Conservation (phyloP, 2,797 vertebrate genomes). For the Xenentodon cancila region DNA sequence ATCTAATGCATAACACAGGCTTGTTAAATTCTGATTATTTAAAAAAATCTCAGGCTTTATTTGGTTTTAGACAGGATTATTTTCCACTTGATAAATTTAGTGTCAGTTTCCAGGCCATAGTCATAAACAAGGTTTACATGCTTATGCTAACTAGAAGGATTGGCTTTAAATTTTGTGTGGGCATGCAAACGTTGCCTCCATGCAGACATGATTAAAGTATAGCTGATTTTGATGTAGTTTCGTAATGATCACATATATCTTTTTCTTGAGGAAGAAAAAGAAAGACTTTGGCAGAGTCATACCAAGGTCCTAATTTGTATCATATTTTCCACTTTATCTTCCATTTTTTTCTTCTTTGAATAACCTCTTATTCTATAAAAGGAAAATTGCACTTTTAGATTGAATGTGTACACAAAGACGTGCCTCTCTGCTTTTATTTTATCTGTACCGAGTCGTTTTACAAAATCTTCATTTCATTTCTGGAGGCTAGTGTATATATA, state of each 20-base stretch:
- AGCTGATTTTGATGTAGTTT: not conserved
- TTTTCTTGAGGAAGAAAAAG: slow-evolving; percentile 4
- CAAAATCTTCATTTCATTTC: slow-evolving; percentile 18
- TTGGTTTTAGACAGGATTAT: slow-evolving; percentile 43
- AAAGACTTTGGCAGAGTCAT: slow-evolving; percentile 14
- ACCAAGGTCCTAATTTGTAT: slow-evolving; percentile 29
- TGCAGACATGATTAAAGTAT: not conserved
- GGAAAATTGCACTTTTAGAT: slow-evolving; percentile 20
- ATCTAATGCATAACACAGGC: slow-evolving; percentile 29
- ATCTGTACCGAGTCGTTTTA: slow-evolving; percentile 25
- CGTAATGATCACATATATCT: not conserved
- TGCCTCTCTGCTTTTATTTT: slow-evolving; percentile 37
- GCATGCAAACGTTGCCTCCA: not conserved
- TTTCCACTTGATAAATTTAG: slow-evolving; percentile 52
- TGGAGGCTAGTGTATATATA: no score
- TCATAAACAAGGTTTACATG: slow-evolving; percentile 35
- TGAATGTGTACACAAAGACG: slow-evolving; percentile 32
- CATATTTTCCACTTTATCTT: slow-evolving; percentile 45
- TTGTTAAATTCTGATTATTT: slow-evolving; percentile 42
- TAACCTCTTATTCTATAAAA: slow-evolving; percentile 30
- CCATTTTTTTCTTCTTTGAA: slow-evolving; percentile 50
- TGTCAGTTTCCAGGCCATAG: slow-evolving; percentile 37
- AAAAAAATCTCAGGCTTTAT: slow-evolving; percentile 25
- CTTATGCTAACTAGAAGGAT: slow-evolving; percentile 21
- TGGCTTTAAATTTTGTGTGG: not conserved